Conservation (phyloP, 1,140 invertebrate species). For the Xylocopa sonorina region DNA sequence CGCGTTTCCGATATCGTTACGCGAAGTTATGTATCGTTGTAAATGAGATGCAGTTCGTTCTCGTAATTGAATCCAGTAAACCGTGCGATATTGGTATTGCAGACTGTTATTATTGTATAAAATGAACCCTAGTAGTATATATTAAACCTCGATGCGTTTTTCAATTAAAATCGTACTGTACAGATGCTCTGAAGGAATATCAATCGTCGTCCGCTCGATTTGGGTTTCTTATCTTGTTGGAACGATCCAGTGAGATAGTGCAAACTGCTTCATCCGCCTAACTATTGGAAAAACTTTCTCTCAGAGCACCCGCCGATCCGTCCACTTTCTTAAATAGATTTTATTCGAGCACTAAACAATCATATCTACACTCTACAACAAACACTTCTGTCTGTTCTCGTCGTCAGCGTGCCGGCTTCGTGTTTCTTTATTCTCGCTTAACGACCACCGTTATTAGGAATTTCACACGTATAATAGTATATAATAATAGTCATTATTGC, state of each 20-base stretch:
- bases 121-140: too few species aligned
- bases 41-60: background rate
- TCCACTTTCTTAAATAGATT: constrained; percentile 68
- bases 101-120: too few species aligned
- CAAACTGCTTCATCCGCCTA: background rate
- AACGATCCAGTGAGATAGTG: background rate
- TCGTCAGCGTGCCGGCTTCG: constrained; percentile 43
- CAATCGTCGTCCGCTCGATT: background rate
- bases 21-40: background rate
- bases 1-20: background rate
- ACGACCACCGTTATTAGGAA: constrained; percentile 24
- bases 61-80: background rate
- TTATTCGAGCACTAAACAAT: constrained; percentile 73
- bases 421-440: constrained; percentile 35
- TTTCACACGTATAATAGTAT: constrained; percentile 21
- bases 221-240: background rate
- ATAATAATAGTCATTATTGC: constrained; percentile 44
- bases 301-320: background rate
- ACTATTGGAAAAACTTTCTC: constrained; percentile 18
- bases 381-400: constrained; percentile 46
- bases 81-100: background rate
- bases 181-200: constrained; percentile 9
- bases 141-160: background rate
- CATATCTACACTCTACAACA: constrained; percentile 70
- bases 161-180: background rate